Evolutionary conservation across 2,113 vertebrate species (phyloP).

Genomic region (Sylvietta virens): DNA sequence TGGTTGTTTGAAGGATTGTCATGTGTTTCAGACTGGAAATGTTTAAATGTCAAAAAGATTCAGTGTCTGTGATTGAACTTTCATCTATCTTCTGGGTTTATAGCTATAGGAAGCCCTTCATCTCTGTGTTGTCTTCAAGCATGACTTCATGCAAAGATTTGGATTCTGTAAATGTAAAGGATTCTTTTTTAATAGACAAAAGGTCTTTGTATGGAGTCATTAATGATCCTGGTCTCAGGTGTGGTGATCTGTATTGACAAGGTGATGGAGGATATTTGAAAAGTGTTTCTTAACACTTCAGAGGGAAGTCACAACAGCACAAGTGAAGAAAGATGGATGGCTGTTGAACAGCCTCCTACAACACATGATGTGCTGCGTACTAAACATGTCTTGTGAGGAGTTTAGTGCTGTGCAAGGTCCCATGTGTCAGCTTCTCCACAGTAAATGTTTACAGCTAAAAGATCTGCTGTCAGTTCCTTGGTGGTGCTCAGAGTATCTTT

Average conservation of each 20-base stretch:
- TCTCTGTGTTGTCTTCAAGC: background rate
- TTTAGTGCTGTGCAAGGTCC: background rate
- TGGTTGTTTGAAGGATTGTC: conserved; percentile 65
- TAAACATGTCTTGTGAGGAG: background rate
- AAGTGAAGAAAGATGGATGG: background rate
- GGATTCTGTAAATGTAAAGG: background rate
- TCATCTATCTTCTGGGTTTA: background rate
- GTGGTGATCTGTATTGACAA: conserved; percentile 17
- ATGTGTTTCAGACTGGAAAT: conserved; percentile 29
- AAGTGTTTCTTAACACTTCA: conserved; percentile 12
- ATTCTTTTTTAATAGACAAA: conserved; percentile 11
- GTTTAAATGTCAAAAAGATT: conserved; percentile 49
- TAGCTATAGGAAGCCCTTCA: background rate
- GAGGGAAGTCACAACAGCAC: background rate
- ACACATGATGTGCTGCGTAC: background rate
- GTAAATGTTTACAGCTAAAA: background rate
- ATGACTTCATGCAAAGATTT: background rate
- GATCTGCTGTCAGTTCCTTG: background rate
- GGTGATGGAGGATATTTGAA: conserved; percentile 21
- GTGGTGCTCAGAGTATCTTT: background rate
- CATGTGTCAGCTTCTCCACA: background rate
- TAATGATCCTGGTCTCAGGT: background rate
- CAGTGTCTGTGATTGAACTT: background rate
- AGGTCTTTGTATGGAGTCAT: background rate
- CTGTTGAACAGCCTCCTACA: background rate